Evolutionary conservation across 2,797 vertebrate species (phyloP).

Genomic region (Cuculus canorus): DNA sequence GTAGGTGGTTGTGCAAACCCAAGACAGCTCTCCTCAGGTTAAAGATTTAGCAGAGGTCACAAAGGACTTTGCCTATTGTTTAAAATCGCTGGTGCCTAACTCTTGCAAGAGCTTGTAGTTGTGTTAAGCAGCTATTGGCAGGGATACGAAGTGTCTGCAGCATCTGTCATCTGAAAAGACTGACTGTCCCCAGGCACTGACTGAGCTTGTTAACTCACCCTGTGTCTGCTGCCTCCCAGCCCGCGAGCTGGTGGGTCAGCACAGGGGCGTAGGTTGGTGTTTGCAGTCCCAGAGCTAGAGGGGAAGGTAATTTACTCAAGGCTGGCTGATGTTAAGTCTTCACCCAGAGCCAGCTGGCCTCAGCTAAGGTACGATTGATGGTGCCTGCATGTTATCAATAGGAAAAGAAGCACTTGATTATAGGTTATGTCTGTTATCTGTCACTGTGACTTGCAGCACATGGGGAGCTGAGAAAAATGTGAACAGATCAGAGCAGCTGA

Average conservation of each 20-base stretch:
- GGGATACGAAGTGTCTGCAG: constrained; percentile 27
- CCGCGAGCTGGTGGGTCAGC: neutral
- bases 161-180: constrained; percentile 24
- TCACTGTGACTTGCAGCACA: neutral
- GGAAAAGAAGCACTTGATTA: neutral
- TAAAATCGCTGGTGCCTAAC: constrained; percentile 62
- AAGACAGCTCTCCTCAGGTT: neutral
- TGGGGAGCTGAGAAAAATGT: neutral
- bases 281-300: neutral
- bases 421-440: neutral
- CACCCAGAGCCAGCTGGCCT: neutral
- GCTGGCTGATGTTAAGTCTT: neutral
- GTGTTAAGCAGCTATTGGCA: constrained; percentile 48
- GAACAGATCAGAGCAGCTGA: neutral
- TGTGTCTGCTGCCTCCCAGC: neutral
- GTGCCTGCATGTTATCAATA: neutral
- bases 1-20: neutral
- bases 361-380: neutral
- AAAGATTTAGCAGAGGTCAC: neutral
- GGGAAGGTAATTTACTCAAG: neutral
- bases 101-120: constrained; percentile 1
- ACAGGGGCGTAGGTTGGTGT: neutral
- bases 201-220: neutral
- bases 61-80: constrained; percentile 32
- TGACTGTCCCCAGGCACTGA: constrained; percentile 1